These are phyloP conservation scores for Ginglymostoma cirratum DNA, from an alignment of 2,113 vertebrate genomes.

Conservation along the genomic window DNA sequence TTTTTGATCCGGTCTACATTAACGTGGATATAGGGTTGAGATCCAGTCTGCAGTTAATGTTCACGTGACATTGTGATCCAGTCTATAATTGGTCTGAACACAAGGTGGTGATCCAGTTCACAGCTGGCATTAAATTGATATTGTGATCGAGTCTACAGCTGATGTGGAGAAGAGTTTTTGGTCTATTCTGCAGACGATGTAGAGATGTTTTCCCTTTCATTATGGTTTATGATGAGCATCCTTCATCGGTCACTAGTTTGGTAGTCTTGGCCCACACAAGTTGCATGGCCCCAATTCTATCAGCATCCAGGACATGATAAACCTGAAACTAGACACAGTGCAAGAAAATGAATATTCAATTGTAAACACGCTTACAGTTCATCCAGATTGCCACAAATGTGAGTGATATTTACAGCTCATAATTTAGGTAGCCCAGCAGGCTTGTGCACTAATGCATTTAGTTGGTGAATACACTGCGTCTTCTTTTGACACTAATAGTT, in stretches of 20 bases:
- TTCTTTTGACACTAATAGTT: background rate
- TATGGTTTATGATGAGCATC: background rate
- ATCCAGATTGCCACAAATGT: background rate
- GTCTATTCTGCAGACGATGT: background rate
- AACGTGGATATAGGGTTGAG: background rate
- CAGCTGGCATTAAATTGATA: background rate
- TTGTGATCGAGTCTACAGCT: no score
- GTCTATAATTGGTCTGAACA: background rate
- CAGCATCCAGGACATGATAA: constrained; percentile 25
- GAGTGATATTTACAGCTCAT: background rate
- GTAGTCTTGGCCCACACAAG: background rate
- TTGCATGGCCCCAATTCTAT: constrained; percentile 27
- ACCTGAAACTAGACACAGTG: constrained; percentile 26
- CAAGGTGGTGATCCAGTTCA: background rate
- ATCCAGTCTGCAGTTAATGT: background rate
- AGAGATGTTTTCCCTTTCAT: background rate
- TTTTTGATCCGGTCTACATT: background rate
- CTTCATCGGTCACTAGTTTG: constrained; percentile 29
- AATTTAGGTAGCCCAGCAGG: background rate
- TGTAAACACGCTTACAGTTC: background rate
- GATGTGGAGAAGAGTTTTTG: background rate
- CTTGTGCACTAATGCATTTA: background rate
- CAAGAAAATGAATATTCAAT: background rate
- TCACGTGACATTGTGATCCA: background rate
- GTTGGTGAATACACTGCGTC: background rate